A percentile compares a stretch with the other conserved stretches of the same genome.
These are phyloP conservation scores for Lerista edwardsae DNA, from an alignment of 2,797 vertebrate species.

Conservation along the genomic window DNA sequence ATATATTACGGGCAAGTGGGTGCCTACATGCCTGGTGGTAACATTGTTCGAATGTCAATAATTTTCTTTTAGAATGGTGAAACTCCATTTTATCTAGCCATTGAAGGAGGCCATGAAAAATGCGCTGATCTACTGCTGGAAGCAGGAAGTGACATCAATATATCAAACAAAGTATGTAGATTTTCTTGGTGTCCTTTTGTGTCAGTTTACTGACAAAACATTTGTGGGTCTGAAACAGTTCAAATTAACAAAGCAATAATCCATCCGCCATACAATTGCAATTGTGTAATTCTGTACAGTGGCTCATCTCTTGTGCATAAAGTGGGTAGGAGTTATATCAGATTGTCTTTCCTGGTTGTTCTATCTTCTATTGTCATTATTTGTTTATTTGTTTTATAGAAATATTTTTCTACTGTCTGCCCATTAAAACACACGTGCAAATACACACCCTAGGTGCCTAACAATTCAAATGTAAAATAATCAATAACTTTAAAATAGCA, in stretches of 20 bases:
- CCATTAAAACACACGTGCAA: no score
- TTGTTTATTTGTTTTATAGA: no score
- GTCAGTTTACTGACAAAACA: background rate
- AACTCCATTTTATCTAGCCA: conserved; percentile 76
- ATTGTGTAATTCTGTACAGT: background rate
- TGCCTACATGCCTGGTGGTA: background rate
- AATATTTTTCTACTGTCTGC: no score
- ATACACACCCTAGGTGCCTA: no score
- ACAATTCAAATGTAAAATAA: no score
- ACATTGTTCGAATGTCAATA: conserved; percentile 9
- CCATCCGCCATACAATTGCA: background rate
- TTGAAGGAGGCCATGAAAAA: conserved; percentile 79
- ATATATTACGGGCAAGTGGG: background rate
- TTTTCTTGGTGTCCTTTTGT: background rate
- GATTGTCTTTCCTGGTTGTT: no score
- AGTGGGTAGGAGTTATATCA: no score
- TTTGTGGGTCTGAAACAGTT: background rate
- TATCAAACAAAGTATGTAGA: conserved; percentile 79
- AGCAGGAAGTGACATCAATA: conserved; percentile 85
- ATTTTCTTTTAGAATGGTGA: conserved; percentile 68
- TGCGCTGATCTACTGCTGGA: conserved; percentile 84
- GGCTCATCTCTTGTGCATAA: background rate
- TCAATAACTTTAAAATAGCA: no score
- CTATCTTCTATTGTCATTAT: background rate
- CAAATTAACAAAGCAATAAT: background rate